Percentiles rank a stretch among this genome's conserved stretches.
phyloP scores from a whole-genome alignment of 2,888 invertebrate species.

The Pyrochroa serraticornis region DNA sequence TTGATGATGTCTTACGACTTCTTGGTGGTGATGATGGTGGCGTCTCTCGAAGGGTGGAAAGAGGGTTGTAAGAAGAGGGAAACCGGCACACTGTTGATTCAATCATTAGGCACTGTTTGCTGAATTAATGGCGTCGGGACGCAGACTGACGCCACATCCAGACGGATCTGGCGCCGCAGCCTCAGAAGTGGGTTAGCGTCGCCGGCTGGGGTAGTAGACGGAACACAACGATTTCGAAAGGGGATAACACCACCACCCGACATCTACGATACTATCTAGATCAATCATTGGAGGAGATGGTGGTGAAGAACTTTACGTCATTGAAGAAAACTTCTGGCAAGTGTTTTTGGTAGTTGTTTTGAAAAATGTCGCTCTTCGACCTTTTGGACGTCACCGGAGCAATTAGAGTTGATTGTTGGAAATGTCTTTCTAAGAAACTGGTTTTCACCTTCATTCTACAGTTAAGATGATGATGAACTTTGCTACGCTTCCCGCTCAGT shows the following conservation, averaged over 20 bases:
- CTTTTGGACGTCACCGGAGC: too few species aligned
- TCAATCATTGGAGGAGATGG: neutral
- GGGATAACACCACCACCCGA: neutral
- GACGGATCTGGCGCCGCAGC: slow-evolving; percentile 39
- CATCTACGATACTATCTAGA: neutral
- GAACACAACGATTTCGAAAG: too few species aligned
- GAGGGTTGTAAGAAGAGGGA: too few species aligned
- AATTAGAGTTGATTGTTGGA: too few species aligned
- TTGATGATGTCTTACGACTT: slow-evolving; percentile 8
- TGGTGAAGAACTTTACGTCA: too few species aligned
- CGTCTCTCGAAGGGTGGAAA: neutral
- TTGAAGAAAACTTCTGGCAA: too few species aligned
- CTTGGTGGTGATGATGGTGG: neutral
- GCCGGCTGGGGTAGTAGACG: neutral
- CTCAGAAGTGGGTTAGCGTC: slow-evolving; percentile 22
- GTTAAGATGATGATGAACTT: too few species aligned
- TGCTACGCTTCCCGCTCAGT: too few species aligned
- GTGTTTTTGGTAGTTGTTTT: too few species aligned
- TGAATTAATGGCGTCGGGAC: slow-evolving; percentile 58
- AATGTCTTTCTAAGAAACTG: too few species aligned
- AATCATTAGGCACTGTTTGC: slow-evolving; percentile 60
- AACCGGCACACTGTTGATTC: slow-evolving; percentile 58
- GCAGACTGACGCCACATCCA: slow-evolving; percentile 53
- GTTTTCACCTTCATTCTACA: too few species aligned
- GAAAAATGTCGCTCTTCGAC: too few species aligned